Percentiles rank a stretch among this genome's conserved stretches.
Conservation (phyloP, 2,888 invertebrate species). For the Ypsolopha scabrella region DNA sequence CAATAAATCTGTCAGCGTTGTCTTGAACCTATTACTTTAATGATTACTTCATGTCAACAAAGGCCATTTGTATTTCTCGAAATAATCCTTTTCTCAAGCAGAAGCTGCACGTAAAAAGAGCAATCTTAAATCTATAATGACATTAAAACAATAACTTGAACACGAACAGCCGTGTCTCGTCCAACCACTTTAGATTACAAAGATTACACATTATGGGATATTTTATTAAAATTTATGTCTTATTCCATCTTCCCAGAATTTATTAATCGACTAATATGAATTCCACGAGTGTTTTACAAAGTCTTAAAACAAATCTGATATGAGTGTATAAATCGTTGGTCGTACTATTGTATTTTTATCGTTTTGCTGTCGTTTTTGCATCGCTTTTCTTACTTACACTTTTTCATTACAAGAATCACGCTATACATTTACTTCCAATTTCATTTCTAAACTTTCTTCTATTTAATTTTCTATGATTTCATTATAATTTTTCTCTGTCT, state of each 20-base stretch:
- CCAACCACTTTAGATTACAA: slow-evolving; percentile 40
- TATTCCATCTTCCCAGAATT: slow-evolving; percentile 61
- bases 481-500: too few species aligned
- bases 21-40: neutral
- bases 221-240: slow-evolving; percentile 68
- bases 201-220: slow-evolving; percentile 51
- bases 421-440: too few species aligned
- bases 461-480: too few species aligned
- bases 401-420: too few species aligned
- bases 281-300: slow-evolving; percentile 48
- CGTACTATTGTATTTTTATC: slow-evolving; percentile 6
- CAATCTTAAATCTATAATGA: slow-evolving; percentile 30
- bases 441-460: too few species aligned
- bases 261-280: slow-evolving; percentile 67
- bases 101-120: slow-evolving; percentile 15
- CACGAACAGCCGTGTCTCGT: slow-evolving; percentile 13
- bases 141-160: slow-evolving; percentile 40
- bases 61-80: slow-evolving; percentile 3
- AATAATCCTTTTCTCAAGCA: slow-evolving; percentile 2
- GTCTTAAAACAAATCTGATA: slow-evolving; percentile 36
- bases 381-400: neutral
- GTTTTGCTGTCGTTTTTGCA: slow-evolving; percentile 6
- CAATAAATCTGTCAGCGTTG: too few species aligned
- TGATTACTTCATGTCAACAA: slow-evolving; percentile 1
- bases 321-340: slow-evolving; percentile 12